These are phyloP conservation scores for Parazoanthus atlanticus DNA, from an alignment of 92 coral and sea anemone species.

Conservation along the genomic window DNA sequence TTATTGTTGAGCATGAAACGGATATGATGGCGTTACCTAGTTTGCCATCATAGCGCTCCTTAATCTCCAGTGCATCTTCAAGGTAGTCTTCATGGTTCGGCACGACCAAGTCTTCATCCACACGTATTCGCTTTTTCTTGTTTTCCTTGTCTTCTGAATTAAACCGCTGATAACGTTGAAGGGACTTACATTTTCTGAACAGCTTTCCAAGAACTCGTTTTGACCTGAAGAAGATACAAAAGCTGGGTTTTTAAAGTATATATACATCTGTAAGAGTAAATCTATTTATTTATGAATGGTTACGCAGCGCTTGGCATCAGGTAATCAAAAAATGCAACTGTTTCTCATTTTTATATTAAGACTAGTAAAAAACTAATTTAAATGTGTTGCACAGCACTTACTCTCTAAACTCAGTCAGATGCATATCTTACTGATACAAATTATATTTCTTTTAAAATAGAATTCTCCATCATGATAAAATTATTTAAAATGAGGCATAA, in stretches of 20 bases:
- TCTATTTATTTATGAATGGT: no score
- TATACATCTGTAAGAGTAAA: no score
- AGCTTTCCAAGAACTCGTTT: conserved; percentile 86
- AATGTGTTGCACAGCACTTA: no score
- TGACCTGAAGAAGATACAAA: conserved; percentile 53
- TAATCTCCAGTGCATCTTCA: conserved; percentile 66
- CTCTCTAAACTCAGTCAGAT: no score
- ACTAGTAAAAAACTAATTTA: no score
- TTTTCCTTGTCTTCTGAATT: conserved; percentile 56
- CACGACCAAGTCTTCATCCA: conserved; percentile 78
- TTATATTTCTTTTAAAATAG: no score
- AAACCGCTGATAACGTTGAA: conserved; percentile 85
- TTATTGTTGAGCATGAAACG: not conserved
- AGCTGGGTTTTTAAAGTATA: not conserved
- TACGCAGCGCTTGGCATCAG: no score
- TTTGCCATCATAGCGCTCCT: conserved; percentile 76
- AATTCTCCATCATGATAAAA: no score
- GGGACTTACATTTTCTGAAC: conserved; percentile 82
- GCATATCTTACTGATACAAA: no score
- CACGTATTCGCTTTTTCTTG: conserved; percentile 4
- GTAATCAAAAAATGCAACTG: no score
- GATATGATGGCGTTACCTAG: conserved; percentile 11
- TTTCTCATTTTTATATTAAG: no score
- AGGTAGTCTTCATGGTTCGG: conserved; percentile 68
- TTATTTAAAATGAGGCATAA: no score